Percentiles rank a stretch among this genome's conserved stretches.
Evolutionary conservation across 2,113 vertebrate genomes (phyloP).

Genomic region (Lophotis ruficrista): DNA sequence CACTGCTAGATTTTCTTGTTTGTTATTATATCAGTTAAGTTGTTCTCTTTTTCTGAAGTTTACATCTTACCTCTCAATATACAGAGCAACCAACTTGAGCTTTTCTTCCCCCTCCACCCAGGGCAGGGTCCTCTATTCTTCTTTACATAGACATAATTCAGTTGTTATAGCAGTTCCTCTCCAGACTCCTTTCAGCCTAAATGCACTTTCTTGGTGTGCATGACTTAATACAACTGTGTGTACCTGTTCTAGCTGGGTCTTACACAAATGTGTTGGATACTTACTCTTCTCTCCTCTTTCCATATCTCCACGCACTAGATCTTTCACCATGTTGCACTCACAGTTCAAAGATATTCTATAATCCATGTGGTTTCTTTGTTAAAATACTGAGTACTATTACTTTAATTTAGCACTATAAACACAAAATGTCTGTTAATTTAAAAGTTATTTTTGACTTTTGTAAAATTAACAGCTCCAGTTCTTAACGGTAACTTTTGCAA

Average conservation of each 20-base stretch:
- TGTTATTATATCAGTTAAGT: not conserved
- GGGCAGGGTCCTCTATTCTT: not conserved
- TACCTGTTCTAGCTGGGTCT: not conserved
- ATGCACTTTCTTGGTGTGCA: not conserved
- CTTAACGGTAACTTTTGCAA: not conserved
- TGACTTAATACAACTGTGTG: not conserved
- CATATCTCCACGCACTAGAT: rapidly evolving
- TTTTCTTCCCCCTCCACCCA: not conserved
- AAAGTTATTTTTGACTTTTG: not conserved
- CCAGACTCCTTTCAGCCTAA: not conserved
- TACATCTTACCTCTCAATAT: not conserved
- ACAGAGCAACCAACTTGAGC: rapidly evolving
- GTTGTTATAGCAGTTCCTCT: not conserved
- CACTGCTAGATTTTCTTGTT: not conserved
- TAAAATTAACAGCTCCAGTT: not conserved
- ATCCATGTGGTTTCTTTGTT: not conserved
- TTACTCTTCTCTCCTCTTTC: not conserved
- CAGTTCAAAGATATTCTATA: not conserved
- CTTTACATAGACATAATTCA: not conserved
- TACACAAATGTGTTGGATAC: not conserved
- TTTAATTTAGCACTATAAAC: not conserved
- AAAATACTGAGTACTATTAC: not conserved
- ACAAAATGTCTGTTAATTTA: not conserved
- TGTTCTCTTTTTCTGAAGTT: not conserved
- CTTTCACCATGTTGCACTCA: rapidly evolving